These are phyloP conservation scores for Lordiphosa collinella DNA, from an alignment of 1,140 invertebrate species.

Conservation along the genomic window DNA sequence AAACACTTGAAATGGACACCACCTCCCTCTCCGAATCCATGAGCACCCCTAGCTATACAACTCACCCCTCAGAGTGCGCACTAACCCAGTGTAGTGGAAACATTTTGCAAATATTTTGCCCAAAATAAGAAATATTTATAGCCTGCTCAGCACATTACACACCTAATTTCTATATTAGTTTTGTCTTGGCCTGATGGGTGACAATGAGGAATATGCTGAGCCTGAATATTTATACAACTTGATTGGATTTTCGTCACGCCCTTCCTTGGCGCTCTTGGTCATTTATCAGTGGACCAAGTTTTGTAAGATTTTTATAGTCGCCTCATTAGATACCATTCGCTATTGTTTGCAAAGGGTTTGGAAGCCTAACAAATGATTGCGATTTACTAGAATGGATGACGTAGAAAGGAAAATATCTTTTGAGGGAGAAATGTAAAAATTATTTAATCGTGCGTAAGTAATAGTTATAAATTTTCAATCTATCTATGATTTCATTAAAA, in stretches of 20 bases:
- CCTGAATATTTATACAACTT: constrained; percentile 55
- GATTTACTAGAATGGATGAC: constrained; percentile 37
- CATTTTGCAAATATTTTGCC: constrained; percentile 70
- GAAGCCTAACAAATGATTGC: constrained; percentile 56
- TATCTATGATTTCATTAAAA: constrained; percentile 57
- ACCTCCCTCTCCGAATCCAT: background rate
- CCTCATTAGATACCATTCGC: constrained; percentile 43
- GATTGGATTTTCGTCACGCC: constrained; percentile 76
- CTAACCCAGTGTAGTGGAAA: constrained; percentile 30
- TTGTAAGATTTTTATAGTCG: constrained; percentile 35
- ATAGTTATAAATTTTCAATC: constrained; percentile 68
- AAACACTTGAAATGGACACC: constrained; percentile 69
- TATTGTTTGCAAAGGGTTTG: constrained; percentile 65
- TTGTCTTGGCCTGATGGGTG: constrained; percentile 21
- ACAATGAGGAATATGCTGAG: constrained; percentile 27
- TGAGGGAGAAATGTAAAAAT: constrained; percentile 17
- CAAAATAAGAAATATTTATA: constrained; percentile 64
- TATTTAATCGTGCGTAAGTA: constrained; percentile 69
- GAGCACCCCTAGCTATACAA: constrained; percentile 14
- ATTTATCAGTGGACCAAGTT: constrained; percentile 39
- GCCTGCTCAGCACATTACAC: constrained; percentile 74
- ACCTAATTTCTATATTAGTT: constrained; percentile 78
- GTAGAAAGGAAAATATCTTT: background rate
- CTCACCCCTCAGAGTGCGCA: constrained; percentile 24
- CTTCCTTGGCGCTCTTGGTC: constrained; percentile 11